phyloP scores from a whole-genome alignment of 2,797 vertebrate species.

The Lagocephalus sceleratus region DNA sequence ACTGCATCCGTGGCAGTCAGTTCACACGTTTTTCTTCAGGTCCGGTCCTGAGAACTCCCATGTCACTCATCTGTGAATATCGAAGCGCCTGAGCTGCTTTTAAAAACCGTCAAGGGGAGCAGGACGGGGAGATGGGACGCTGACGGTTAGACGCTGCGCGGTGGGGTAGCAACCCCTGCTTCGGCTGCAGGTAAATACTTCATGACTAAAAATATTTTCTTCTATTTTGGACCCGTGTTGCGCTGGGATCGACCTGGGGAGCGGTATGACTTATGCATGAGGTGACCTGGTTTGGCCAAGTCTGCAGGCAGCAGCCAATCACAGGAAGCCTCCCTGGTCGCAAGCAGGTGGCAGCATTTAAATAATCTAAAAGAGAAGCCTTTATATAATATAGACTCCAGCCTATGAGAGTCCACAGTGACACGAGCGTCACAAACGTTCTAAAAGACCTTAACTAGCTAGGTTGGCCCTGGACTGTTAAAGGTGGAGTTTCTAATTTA shows the following conservation, averaged over 20 bases:
- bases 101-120: constrained; percentile 23
- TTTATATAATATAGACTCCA: no score
- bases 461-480: no score
- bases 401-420: no score
- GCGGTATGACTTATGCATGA: constrained; percentile 29
- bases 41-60: not conserved
- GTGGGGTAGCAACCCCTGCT: constrained; percentile 8
- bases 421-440: no score
- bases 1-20: no score
- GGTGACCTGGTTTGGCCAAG: constrained; percentile 15
- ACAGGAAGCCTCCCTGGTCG: constrained; percentile 5
- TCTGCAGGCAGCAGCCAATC: constrained; percentile 8
- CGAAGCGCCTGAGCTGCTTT: constrained; percentile 17
- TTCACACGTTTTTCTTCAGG: constrained; percentile 26
- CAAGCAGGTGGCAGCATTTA: constrained; percentile 8
- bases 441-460: no score
- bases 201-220: constrained; percentile 2
- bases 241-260: constrained; percentile 9
- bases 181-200: no score
- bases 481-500: no score
- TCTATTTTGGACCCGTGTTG: constrained; percentile 20
- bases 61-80: constrained; percentile 30
- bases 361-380: not conserved
- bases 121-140: constrained; percentile 56
- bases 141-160: constrained; percentile 28